Percentiles rank a stretch among this genome's conserved stretches.
Conservation (phyloP, 2,113 vertebrate genomes). For the Dolichotis patagonum region DNA sequence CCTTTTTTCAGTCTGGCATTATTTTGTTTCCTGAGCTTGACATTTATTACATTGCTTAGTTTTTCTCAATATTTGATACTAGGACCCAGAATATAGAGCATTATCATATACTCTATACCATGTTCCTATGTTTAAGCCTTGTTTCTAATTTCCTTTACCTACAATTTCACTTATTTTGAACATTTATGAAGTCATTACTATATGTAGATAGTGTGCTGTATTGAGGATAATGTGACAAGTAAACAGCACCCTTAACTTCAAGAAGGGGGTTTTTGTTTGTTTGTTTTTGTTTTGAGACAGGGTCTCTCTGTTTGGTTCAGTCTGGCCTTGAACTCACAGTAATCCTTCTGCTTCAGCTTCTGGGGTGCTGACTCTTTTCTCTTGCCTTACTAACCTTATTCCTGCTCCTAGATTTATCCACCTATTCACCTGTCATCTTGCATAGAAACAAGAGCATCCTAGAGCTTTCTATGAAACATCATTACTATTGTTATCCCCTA, state of each 20-base stretch:
- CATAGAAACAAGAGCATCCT: not conserved
- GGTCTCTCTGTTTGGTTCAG: not conserved
- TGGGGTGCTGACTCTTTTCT: not conserved
- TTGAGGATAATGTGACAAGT: not conserved
- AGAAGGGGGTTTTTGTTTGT: not conserved
- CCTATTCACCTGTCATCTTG: not conserved
- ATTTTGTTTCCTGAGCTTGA: slow-evolving; percentile 70
- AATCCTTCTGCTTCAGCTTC: not conserved
- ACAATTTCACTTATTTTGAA: not conserved
- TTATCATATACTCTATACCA: not conserved
- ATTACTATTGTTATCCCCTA: not conserved
- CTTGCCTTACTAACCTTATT: not conserved
- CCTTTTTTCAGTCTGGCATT: slow-evolving; percentile 61
- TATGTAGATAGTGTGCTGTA: not conserved
- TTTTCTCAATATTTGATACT: slow-evolving; percentile 53
- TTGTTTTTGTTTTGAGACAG: not conserved
- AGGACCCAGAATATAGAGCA: slow-evolving; percentile 62
- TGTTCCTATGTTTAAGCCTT: not conserved
- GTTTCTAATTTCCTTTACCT: not conserved
- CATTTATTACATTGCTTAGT: slow-evolving; percentile 54
- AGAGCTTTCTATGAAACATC: not conserved
- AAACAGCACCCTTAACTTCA: not conserved
- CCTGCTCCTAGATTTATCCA: not conserved
- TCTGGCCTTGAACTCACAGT: not conserved
- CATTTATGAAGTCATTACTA: not conserved